Percentiles rank a stretch among this genome's conserved stretches.
phyloP scores from a whole-genome alignment of 2,113 vertebrate species.

The Antechinus flavipes region DNA sequence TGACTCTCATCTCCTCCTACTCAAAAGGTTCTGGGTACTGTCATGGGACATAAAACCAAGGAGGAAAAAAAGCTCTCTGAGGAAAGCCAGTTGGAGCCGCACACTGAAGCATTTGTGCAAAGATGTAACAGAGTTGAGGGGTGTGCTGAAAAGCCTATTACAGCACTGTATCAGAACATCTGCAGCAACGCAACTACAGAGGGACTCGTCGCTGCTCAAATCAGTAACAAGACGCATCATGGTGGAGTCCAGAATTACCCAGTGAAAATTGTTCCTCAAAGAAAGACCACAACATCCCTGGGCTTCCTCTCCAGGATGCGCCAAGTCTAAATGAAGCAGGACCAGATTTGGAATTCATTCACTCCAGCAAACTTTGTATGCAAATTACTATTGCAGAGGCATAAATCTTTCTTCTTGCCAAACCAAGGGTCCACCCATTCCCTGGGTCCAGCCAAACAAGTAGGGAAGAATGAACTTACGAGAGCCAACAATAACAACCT shows the following conservation, averaged over 20 bases:
- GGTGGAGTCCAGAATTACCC: neutral
- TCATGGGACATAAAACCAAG: neutral
- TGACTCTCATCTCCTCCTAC: conserved; percentile 48
- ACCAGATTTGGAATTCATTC: conserved; percentile 29
- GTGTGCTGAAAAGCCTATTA: neutral
- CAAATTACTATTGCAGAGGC: neutral
- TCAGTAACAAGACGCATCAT: neutral
- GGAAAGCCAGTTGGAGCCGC: neutral
- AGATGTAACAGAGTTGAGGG: neutral
- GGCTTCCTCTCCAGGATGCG: neutral
- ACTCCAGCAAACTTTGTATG: neutral
- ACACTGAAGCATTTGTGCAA: neutral
- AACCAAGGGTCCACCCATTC: conserved; percentile 7
- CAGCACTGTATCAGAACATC: neutral
- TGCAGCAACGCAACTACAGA: neutral
- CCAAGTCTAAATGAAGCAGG: conserved; percentile 26
- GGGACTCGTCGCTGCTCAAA: conserved; percentile 8
- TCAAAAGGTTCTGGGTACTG: conserved; percentile 38
- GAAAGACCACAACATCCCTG: neutral
- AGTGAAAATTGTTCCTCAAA: conserved; percentile 46
- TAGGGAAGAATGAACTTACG: neutral
- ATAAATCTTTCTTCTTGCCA: neutral
- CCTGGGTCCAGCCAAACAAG: neutral
- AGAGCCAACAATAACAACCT: neutral
- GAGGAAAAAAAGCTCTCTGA: neutral